phyloP scores from a whole-genome alignment of 2,797 vertebrate genomes.

The Cichlasoma orientale region DNA sequence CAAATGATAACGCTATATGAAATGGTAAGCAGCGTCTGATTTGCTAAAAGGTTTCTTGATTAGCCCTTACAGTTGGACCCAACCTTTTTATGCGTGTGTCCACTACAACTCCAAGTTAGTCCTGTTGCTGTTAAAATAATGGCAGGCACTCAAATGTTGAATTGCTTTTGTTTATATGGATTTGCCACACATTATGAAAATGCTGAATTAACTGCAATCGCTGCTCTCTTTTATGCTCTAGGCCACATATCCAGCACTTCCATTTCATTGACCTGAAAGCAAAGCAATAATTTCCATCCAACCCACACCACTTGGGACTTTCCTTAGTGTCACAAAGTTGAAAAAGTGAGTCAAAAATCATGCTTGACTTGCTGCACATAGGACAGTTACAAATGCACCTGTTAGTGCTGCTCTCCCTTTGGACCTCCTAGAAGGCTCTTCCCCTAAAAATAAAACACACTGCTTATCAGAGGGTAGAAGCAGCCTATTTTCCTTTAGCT shows the following conservation, averaged over 20 bases:
- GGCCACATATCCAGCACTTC: slow-evolving; percentile 10
- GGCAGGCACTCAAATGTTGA: not conserved
- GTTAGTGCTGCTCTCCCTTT: slow-evolving; percentile 43
- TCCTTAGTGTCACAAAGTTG: slow-evolving; percentile 5
- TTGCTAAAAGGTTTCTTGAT: not conserved
- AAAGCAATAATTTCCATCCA: slow-evolving; percentile 36
- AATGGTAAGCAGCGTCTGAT: too few relatives aligned
- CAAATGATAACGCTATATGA: too few relatives aligned
- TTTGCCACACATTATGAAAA: not conserved
- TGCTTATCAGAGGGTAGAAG: slow-evolving; percentile 39
- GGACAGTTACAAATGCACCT: slow-evolving; percentile 46
- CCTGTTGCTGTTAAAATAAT: not conserved
- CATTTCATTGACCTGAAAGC: slow-evolving; percentile 42
- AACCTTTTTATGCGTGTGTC: not conserved
- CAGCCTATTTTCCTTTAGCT: slow-evolving; percentile 35
- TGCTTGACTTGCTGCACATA: slow-evolving; percentile 21
- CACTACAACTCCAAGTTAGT: not conserved
- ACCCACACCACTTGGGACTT: not conserved
- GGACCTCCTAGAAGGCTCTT: slow-evolving; percentile 25
- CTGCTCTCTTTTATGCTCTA: slow-evolving; percentile 24
- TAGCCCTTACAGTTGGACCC: not conserved
- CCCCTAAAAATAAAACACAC: slow-evolving; percentile 44
- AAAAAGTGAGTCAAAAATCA: slow-evolving; percentile 33
- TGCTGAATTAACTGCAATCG: slow-evolving; percentile 11
- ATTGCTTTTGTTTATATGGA: not conserved